Base-by-base conservation (phyloP, 1,140 invertebrate genomes). In the Ostrea denselamellosa region DNA sequence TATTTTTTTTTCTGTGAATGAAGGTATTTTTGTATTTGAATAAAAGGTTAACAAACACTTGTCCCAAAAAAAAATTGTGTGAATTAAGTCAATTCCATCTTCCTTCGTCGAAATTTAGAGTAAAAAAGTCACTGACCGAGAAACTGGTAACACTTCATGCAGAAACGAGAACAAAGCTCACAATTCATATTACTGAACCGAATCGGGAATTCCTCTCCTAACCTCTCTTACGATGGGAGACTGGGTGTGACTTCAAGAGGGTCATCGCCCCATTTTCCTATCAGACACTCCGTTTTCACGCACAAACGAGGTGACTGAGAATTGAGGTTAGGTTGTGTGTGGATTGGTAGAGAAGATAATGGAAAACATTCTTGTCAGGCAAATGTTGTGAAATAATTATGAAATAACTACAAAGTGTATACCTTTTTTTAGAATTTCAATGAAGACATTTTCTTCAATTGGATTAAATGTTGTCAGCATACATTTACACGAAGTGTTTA, bases 171-270 rank as follows among this genome's bases (percentile, higher is more conserved):
- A 77, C 68, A 77, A 77, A 77, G 68, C 68, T 77, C 8, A 22
- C 22, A 7, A 77, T 77, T 77, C 25, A 77, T 77, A 34, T 25
- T 25, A 77, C 8, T 77, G 68, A 77, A 77, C 68, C 68, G 28
- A 34, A 77, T 77, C 68, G 68, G 68, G 68, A 77, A 77, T 77
- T 77, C 68, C 68, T 25, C 68, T 77, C 68, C 12, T 77, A 77
- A 28, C 68, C 68, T 34, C 12, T 34, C 28, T 77, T 9, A 77
- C 68, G 22, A 34, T 77, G 22, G 68, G 68, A 34, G 68, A 77
- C 22, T 77, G 68, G 68, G 25, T 77, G 10, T 77, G 68, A 34
- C 25, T 77, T 62, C 5, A 34, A 4, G 68, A 77, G 68, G 68
- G 68, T 77, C 68, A 34, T 77, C 25, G 68, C 68, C 68, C 68